Conservation (phyloP, 1,140 invertebrate genomes). For the Drosophila tristis region DNA sequence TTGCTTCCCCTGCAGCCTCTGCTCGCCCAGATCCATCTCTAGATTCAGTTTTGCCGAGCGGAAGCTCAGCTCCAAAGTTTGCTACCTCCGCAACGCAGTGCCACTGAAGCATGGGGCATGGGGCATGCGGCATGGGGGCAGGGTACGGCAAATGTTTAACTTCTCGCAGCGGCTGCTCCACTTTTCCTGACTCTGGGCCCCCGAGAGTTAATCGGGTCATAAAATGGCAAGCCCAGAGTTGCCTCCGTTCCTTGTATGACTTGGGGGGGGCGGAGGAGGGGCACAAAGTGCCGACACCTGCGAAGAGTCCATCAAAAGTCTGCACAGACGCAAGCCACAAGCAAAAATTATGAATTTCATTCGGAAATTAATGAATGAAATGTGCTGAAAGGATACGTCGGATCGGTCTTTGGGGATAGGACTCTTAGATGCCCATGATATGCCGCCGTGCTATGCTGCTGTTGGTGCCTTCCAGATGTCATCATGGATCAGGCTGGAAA, state of each 20-base stretch:
- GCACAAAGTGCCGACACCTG: background rate
- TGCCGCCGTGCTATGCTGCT: background rate
- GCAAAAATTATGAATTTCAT: conserved; percentile 15
- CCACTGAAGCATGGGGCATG: background rate
- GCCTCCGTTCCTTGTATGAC: conserved; percentile 26
- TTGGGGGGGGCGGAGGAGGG: conserved; percentile 5
- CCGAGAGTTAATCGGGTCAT: conserved; percentile 65
- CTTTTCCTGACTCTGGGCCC: conserved; percentile 11
- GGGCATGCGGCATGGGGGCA: background rate
- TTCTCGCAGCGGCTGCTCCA: conserved; percentile 45
- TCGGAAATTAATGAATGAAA: conserved; percentile 14
- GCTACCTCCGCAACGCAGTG: too few species aligned
- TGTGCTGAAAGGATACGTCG: too few species aligned
- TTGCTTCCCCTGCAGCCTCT: conserved; percentile 15
- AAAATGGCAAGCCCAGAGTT: conserved; percentile 52
- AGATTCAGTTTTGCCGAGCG: conserved; percentile 2
- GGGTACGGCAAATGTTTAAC: conserved; percentile 42
- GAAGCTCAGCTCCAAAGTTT: conserved; percentile 16
- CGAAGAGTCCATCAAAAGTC: conserved; percentile 13
- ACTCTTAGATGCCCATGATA: background rate
- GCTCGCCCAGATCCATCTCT: background rate
- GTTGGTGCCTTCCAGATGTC: background rate
- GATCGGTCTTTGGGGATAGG: background rate
- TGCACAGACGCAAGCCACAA: background rate
- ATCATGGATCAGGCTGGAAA: background rate